phyloP scores from a whole-genome alignment of 2,888 invertebrate genomes.

The Brassicogethes aeneus region DNA sequence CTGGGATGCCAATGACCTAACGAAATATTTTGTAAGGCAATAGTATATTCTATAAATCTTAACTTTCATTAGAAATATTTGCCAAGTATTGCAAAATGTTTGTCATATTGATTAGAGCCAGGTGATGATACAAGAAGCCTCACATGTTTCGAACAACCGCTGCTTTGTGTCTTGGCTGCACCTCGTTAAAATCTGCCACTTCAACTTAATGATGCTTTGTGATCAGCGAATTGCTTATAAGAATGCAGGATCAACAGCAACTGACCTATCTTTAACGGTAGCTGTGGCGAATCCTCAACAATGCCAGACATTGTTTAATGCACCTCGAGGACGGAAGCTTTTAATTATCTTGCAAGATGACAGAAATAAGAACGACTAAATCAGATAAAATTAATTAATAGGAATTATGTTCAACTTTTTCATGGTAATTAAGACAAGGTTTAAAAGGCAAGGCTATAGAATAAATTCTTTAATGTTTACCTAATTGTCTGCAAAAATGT shows the following conservation, averaged over 20 bases:
- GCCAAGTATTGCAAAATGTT: no score
- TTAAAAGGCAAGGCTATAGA: no score
- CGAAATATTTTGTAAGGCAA: no score
- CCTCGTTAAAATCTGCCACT: not conserved
- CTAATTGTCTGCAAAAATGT: no score
- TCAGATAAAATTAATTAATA: not conserved
- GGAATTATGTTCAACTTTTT: not conserved
- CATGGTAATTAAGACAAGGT: not conserved
- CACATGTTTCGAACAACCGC: not conserved
- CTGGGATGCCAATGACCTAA: no score
- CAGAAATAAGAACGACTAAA: not conserved
- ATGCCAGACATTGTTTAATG: not conserved
- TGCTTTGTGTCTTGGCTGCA: not conserved
- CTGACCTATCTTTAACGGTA: conserved; percentile 6
- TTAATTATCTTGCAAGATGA: not conserved
- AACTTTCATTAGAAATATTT: no score
- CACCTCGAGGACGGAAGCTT: not conserved
- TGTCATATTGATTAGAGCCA: no score
- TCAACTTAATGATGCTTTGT: not conserved
- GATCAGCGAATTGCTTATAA: not conserved
- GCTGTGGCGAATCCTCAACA: not conserved
- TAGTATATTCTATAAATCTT: no score
- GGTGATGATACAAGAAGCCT: not conserved
- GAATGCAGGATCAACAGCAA: conserved; percentile 1
- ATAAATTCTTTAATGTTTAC: no score